These are phyloP conservation scores for Brachionus rubens DNA, from an alignment of 1,140 invertebrate genomes.

Conservation along the genomic window DNA sequence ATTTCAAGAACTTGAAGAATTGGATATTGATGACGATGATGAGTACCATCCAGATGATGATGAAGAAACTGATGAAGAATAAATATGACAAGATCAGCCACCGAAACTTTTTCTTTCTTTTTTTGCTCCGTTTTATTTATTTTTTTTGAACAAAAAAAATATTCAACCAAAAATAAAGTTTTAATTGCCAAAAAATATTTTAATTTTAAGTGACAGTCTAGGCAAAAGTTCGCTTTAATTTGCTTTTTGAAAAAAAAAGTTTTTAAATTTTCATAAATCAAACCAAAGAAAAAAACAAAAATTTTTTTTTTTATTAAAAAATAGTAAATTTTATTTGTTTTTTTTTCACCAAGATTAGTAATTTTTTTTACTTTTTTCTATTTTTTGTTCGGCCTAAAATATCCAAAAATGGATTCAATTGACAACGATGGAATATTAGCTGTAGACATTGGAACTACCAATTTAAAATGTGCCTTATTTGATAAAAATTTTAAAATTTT, in stretches of 20 bases:
- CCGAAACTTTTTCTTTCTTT: neutral
- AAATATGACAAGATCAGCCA: neutral
- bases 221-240: too few relatives aligned
- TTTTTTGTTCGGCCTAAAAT: neutral
- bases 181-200: too few relatives aligned
- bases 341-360: too few relatives aligned
- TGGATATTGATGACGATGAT: constrained; percentile 74
- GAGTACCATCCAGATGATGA: constrained; percentile 37
- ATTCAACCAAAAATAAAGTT: too few relatives aligned
- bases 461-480: constrained; percentile 17
- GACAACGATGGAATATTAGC: neutral
- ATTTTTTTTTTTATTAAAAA: too few relatives aligned
- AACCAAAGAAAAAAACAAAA: too few relatives aligned
- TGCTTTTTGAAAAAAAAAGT: too few relatives aligned
- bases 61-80: constrained; percentile 23
- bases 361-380: too few relatives aligned
- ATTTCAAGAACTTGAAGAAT: constrained; percentile 85
- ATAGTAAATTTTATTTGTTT: too few relatives aligned
- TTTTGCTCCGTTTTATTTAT: neutral
- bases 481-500: constrained; percentile 14
- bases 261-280: too few relatives aligned
- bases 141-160: too few relatives aligned
- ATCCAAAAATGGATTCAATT: neutral
- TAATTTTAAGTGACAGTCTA: too few relatives aligned
- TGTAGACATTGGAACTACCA: constrained; percentile 7